Percentiles rank a stretch among this genome's conserved stretches.
Evolutionary conservation across 2,888 invertebrate species (phyloP).

Genomic region (Nudaria mundana): DNA sequence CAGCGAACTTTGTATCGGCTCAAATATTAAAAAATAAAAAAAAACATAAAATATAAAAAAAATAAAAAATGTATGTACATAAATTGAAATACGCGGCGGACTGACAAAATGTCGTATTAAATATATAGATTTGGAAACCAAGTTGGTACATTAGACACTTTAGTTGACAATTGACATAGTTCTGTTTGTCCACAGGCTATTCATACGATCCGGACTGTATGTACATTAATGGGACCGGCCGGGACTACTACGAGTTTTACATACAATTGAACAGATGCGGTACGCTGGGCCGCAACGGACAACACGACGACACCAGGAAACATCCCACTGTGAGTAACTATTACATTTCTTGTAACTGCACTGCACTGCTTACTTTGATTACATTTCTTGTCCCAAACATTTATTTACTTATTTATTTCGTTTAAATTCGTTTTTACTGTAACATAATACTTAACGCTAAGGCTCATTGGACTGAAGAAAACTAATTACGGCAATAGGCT

Average conservation of each 20-base stretch:
- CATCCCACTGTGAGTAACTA: slow-evolving; percentile 92
- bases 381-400: slow-evolving; percentile 4
- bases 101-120: too few species aligned
- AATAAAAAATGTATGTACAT: too few species aligned
- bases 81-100: too few species aligned
- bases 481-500: too few species aligned
- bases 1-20: too few species aligned
- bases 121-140: too few species aligned
- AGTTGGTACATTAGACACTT: too few species aligned
- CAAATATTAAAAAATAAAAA: too few species aligned
- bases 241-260: slow-evolving; percentile 96
- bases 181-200: slow-evolving; percentile 82
- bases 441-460: not conserved
- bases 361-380: slow-evolving; percentile 2
- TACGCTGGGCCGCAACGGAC: slow-evolving; percentile 92
- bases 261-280: slow-evolving; percentile 96
- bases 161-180: too few species aligned
- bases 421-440: slow-evolving; percentile 2
- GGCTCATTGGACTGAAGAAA: too few species aligned
- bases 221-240: slow-evolving; percentile 95
- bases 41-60: too few species aligned
- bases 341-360: too few species aligned
- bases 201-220: slow-evolving; percentile 97
- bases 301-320: slow-evolving; percentile 91
- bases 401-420: slow-evolving; percentile 1